These are phyloP conservation scores for Nasonia longicornis DNA, from an alignment of 1,140 invertebrate species.

Conservation along the genomic window DNA sequence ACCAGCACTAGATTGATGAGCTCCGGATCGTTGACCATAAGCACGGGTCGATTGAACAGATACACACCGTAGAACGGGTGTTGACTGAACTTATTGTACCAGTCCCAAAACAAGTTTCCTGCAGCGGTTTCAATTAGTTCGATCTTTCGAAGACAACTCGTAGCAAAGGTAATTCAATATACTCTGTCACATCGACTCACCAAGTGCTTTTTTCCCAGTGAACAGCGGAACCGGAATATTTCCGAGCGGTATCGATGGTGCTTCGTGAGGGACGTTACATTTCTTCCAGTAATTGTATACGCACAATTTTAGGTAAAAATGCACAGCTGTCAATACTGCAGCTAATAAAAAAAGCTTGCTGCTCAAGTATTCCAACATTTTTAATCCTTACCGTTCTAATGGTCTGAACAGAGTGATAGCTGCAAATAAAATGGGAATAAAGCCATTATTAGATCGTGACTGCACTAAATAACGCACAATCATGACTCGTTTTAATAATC, in stretches of 20 bases:
- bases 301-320: slow-evolving; percentile 49
- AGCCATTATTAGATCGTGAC: no score
- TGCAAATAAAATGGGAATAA: no score
- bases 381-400: not conserved
- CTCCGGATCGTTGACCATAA: slow-evolving; percentile 67
- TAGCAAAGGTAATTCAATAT: not conserved
- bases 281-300: slow-evolving; percentile 57
- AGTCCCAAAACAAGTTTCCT: not conserved
- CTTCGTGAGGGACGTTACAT: slow-evolving; percentile 51
- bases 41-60: slow-evolving; percentile 64
- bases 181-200: not conserved
- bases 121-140: no score
- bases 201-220: slow-evolving; percentile 44
- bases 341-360: not conserved
- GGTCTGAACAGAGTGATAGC: no score
- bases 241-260: slow-evolving; percentile 65
- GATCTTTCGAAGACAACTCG: not conserved
- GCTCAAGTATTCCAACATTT: slow-evolving; percentile 3
- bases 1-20: slow-evolving; percentile 66
- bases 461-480: no score
- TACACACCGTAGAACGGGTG: slow-evolving; percentile 62
- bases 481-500: no score
- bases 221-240: slow-evolving; percentile 64
- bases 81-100: slow-evolving; percentile 42
- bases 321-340: slow-evolving; percentile 4